Base-by-base conservation (phyloP, 1,140 invertebrate genomes). In the Drosophila sucinea region DNA sequence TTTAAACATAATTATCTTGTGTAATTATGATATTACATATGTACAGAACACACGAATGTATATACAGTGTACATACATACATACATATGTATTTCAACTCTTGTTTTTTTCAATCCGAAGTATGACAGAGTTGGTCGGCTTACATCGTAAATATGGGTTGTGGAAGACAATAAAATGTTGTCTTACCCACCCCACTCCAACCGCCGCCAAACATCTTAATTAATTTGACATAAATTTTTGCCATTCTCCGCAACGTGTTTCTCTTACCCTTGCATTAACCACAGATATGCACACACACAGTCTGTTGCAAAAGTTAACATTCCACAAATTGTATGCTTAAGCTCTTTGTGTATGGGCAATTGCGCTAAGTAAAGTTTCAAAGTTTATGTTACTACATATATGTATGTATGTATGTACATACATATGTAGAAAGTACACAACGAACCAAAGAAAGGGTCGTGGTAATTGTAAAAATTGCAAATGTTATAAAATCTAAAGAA, bases 161-260 rank as follows among this genome's bases (percentile, higher is more conserved):
- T 27, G 44, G 8, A 27, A 51, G 44, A 51, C 44, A 51, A 51
- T 51, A 27, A 51, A 75, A 75, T 75, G 75, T 75, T 75, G 72
- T 75, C 61, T 57, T 75, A 72, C 38, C 29, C 41, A 27, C 11
- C 44, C 33, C 30, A 64, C 47, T 55, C 54, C 44, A 60, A 72
- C 30, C 55, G 41, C 81, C 65, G 47, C 66, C 77, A 75, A 82
- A 70, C 71, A 70, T 86, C 79, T 77, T 86, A 87, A 86, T 86
- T 86, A 86, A 86, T 87, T 86, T 86, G 82, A 86, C 82, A 86
- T 86, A 86, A 79, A 87, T 86, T 87, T 75, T 55, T 25, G 60
- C 40, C 56, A 30, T 47, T 51, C 66, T 62, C 41, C 77, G 35
- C 35, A 38, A 38, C 10, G 35, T 17, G 17, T 2, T 38, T 38